phyloP scores from a whole-genome alignment of 2,888 invertebrate species.

The Pollenia labialis region DNA sequence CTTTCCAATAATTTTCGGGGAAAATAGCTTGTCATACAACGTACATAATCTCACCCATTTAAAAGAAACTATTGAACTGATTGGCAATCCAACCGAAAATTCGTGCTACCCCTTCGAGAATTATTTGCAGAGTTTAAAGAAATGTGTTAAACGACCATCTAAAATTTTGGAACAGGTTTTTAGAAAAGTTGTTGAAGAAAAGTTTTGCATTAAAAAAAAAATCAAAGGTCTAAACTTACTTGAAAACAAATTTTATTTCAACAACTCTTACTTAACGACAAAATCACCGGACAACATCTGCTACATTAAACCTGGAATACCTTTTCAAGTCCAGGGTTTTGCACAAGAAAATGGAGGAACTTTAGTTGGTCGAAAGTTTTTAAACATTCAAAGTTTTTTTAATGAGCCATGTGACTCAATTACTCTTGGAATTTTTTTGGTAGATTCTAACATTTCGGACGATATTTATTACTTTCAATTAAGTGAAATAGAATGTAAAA shows the following conservation, averaged over 20 bases:
- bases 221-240: conserved; percentile 35
- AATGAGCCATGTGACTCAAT: conserved; percentile 37
- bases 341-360: conserved; percentile 40
- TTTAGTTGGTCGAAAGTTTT: conserved; percentile 37
- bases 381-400: conserved; percentile 51
- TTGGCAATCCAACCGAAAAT: conserved; percentile 24
- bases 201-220: conserved; percentile 35
- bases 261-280: conserved; percentile 33
- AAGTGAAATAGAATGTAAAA: conserved; percentile 48
- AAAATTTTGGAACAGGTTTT: conserved; percentile 40
- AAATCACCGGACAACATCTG: conserved; percentile 47
- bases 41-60: conserved; percentile 19
- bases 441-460: conserved; percentile 38
- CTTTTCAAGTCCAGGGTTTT: conserved; percentile 40
- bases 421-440: conserved; percentile 22
- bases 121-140: conserved; percentile 38
- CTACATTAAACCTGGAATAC: conserved; percentile 39
- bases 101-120: conserved; percentile 39
- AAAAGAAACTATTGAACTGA: conserved; percentile 11
- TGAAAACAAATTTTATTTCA: background rate
- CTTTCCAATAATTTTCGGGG: conserved; percentile 29
- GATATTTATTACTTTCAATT: conserved; percentile 43
- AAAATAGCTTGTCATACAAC: conserved; percentile 30
- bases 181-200: conserved; percentile 52
- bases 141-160: conserved; percentile 28